phyloP scores from a whole-genome alignment of 2,113 vertebrate genomes.

The Acrocephalus kingi region DNA sequence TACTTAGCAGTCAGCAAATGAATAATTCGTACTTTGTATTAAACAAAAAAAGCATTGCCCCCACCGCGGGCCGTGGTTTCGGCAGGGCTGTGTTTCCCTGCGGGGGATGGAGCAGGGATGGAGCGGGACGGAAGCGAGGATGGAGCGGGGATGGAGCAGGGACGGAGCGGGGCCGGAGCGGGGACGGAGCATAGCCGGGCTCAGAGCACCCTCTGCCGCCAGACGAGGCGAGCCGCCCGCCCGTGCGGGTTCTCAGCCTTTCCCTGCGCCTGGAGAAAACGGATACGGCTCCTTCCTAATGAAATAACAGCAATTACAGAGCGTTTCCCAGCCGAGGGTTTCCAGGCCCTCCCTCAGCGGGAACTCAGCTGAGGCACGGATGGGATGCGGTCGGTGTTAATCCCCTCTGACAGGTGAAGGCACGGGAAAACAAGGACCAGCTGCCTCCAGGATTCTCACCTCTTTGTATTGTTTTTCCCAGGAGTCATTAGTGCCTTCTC shows the following conservation, averaged over 20 bases:
- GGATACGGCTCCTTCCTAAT: background rate
- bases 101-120: background rate
- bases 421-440: background rate
- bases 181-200: background rate
- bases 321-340: background rate
- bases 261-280: rapidly evolving
- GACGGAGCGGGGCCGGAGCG: background rate
- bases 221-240: background rate
- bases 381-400: background rate
- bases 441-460: background rate
- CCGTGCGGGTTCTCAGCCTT: background rate
- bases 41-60: background rate
- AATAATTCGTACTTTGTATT: background rate
- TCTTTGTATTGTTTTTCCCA: background rate
- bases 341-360: background rate
- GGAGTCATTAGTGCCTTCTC: background rate
- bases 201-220: slow-evolving; percentile 61
- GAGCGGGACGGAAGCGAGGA: background rate
- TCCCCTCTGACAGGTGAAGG: background rate
- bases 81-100: background rate
- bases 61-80: rapidly evolving
- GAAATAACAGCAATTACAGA: background rate
- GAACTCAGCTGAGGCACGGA: background rate
- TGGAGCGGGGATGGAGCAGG: background rate
- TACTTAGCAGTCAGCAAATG: background rate